Base-by-base conservation (phyloP, 1,140 invertebrate genomes). In the Lerema accius region DNA sequence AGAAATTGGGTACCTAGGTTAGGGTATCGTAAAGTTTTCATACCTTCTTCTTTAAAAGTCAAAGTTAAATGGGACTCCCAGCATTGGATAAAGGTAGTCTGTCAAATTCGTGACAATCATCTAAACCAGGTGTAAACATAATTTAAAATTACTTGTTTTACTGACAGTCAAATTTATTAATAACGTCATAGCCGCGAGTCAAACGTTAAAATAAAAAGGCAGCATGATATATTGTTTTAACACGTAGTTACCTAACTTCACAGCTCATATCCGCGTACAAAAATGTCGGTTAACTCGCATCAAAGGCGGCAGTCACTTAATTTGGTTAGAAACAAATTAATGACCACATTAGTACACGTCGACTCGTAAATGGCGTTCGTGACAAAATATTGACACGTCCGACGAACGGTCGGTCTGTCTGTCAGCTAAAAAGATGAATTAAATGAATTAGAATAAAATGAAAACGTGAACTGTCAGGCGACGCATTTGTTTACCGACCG, bases 301-400 rank as follows among this genome's bases (percentile, higher is more conserved):
- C 82, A 89, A 88, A 87, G 76, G 19, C 65, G 43, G 58, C 76
- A 65, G 63, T 78, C 69, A 64, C 67, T 84, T 90, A 85, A 90
- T 90, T 90, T 82, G 28, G 82, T 82, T 82, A 82, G 75, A 82
- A 80, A 80, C 73, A 82, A 76, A 86, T 89, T 86, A 88, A 88
- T 88, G 82, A 78, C 65, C 26, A 55, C 83, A 90, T 90, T 90
- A 82, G 77, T 90, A 73, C 60, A 80, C 73, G 87, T 88, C 87
- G 60, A 13, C 53, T 63, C 26, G 51, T 50, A 76, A 82, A 83
- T 80, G 82, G 60, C 65, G 73, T 74, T 88, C 85, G 84, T 90
- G 87, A 90, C 85, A 90, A 82, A 90, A 88, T 90, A 90, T 90
- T 90, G 87, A 90, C 83, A 87, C 69, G 70, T 76, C 32, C 50